phyloP scores from a whole-genome alignment of 2,888 invertebrate species.

The Allolobophora icterica region DNA sequence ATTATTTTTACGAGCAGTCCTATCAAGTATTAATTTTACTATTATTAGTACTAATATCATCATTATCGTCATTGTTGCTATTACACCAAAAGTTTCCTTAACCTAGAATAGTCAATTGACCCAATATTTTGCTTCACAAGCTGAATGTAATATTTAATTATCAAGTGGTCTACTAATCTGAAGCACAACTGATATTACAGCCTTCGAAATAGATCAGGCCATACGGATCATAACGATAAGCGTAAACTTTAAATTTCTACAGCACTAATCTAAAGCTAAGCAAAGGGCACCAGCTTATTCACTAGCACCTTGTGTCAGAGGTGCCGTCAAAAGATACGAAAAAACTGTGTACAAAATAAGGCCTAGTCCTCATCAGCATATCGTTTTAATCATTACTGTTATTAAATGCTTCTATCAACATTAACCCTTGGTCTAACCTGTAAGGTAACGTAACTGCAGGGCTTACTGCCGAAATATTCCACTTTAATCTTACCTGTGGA shows the following conservation, averaged over 20 bases:
- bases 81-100: background rate
- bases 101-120: background rate
- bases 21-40: background rate
- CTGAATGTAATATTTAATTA: too few relatives aligned
- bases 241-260: too few relatives aligned
- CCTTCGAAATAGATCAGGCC: background rate
- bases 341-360: background rate
- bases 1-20: background rate
- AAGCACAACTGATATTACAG: background rate
- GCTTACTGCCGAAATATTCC: too few relatives aligned
- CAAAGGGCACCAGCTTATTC: too few relatives aligned
- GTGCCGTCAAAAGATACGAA: background rate
- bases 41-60: background rate
- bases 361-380: background rate
- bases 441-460: too few relatives aligned
- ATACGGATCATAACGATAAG: too few relatives aligned
- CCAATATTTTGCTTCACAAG: background rate
- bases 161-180: too few relatives aligned
- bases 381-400: background rate
- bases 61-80: background rate
- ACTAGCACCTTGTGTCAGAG: too few relatives aligned
- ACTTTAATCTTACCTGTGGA: conserved; percentile 24
- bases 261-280: too few relatives aligned
- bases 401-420: background rate
- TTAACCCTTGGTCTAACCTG: too few relatives aligned